Evolutionary conservation across 2,797 vertebrate genomes (phyloP), one percentile per base, ranked within the genome.

Genomic region (Vireo griseus): DNA sequence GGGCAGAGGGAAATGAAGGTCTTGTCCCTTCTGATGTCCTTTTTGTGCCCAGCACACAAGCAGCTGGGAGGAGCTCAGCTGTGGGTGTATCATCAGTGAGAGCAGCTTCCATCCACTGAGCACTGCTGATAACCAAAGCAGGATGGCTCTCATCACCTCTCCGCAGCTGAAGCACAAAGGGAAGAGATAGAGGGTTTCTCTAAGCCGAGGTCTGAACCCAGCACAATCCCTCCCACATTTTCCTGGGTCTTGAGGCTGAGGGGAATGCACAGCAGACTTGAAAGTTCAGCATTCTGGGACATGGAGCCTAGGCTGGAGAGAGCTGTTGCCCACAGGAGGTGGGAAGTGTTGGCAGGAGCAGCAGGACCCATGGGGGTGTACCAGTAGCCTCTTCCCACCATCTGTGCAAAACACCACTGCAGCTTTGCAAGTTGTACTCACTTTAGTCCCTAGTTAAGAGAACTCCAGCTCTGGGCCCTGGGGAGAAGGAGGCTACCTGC

Each of bases 361-460:
- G 44, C 40, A 75, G 61, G n/a, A 69, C 9, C 51, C 11, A 0
- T 16, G 52, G 4, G 8, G 1, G 2, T 48, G 2, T 48, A 29
- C 20, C 1, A 0, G 9, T 55, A 47, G 48, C 50, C 3, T 85
- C 57, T 74, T 85, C 39, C 40, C 21, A 42, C n/a, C 4, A 1
- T 28, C 10, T 29, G 14, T 1, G 6, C 37, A 40, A 72, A 86
- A 48, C 22, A 50, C 28, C 28, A 24, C n/a, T 29, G 31, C 58
- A 81, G 17, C 37, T 86, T 71, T 69, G 47, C 13, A 20, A 52
- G 5, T 54, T 25, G 39, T 57, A 72, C 14, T 80, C 28, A 3
- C 29, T 83, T 57, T 44, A 66, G 73, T 92, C 31, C 13, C 24
- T 62, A 1, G 0, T 31, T 78, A 88, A 51, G 66, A 59, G 35